phyloP scores from a whole-genome alignment of 30 jellyfish, hydroid and myxozoan genomes.

The Nemopilema nomurai region DNA sequence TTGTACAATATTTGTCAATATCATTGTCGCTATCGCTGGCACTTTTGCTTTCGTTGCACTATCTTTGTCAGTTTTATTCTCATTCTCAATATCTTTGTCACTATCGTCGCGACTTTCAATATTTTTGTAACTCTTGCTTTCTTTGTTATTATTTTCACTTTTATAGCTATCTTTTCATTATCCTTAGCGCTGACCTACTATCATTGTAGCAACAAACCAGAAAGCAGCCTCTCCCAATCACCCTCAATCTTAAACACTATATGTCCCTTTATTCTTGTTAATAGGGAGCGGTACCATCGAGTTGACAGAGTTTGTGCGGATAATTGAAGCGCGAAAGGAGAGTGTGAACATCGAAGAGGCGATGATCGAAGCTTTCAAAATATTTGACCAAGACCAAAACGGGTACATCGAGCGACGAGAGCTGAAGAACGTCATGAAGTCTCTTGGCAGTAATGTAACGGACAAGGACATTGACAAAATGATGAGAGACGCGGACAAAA shows the following conservation, averaged over 20 bases:
- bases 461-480: slow-evolving; percentile 71
- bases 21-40: too few species aligned
- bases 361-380: slow-evolving; percentile 40
- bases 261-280: slow-evolving; percentile 1
- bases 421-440: slow-evolving; percentile 54
- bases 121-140: background rate
- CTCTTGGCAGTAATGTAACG: slow-evolving; percentile 60
- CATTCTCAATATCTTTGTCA: too few species aligned
- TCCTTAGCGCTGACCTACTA: background rate
- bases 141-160: too few species aligned
- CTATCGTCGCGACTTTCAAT: too few species aligned
- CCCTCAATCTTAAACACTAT: too few species aligned
- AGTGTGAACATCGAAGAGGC: slow-evolving; percentile 53
- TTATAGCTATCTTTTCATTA: too few species aligned
- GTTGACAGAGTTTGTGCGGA: slow-evolving; percentile 46
- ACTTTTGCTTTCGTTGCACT: too few species aligned
- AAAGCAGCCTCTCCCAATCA: too few species aligned
- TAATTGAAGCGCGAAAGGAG: slow-evolving; percentile 43
- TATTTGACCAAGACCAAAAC: slow-evolving; percentile 70
- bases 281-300: slow-evolving; percentile 58
- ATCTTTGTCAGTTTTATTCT: too few species aligned
- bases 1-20: too few species aligned
- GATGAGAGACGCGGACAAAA: slow-evolving; percentile 75
- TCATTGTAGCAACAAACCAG: too few species aligned
- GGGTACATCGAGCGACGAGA: slow-evolving; percentile 74